Evolutionary conservation across 2,888 invertebrate species (phyloP), one percentile per base, ranked within the genome.

Genomic region (Cantharis nigra): DNA sequence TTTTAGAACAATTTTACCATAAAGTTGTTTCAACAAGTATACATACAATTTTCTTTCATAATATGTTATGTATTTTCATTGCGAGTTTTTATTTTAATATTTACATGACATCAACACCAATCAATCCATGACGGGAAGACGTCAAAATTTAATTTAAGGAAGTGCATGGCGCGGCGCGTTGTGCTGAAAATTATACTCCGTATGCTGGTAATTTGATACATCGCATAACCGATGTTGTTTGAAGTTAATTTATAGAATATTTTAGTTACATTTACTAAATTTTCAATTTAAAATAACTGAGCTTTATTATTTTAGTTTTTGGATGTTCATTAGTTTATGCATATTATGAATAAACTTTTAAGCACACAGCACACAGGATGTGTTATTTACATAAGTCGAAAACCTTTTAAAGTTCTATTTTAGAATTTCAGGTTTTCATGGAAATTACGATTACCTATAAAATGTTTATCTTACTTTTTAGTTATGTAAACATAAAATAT

Each of bases 51-150:
- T 49, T 49, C 11, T 49, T 49, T 49, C 5, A 5, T 20, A 2
- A 20, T n/a, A n/a, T 49, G 4, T n/a, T n/a, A 7, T n/a, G n/a
- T 2, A n/a, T n/a, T 49, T 49, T 49, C n/a, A n/a, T 3, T 49
- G n/a, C 7, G n/a, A n/a, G n/a, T 11, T n/a, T 49, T 49, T 7
- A 49, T n/a, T 49, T n/a, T 49, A 49, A 49, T 49, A 70, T 72
- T 76, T 72, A 65, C 64, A 65, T 70, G 70, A 70, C 70, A 73
- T 73, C 73, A 62, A 30, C 16, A 63, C 10, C 72, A 76, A 76
- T 76, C 76, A 76, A 76, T 73, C 70, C 64, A 33, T 26, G 72
- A n/a, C 13, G 26, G 4, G 18, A 9, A 23, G 9, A 23, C 18
- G 65, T 67, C 65, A 67, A 67, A 67, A 67, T 67, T 67, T 67